Base-by-base conservation (phyloP, 2,888 invertebrate genomes). In the Tetropium fuscum region DNA sequence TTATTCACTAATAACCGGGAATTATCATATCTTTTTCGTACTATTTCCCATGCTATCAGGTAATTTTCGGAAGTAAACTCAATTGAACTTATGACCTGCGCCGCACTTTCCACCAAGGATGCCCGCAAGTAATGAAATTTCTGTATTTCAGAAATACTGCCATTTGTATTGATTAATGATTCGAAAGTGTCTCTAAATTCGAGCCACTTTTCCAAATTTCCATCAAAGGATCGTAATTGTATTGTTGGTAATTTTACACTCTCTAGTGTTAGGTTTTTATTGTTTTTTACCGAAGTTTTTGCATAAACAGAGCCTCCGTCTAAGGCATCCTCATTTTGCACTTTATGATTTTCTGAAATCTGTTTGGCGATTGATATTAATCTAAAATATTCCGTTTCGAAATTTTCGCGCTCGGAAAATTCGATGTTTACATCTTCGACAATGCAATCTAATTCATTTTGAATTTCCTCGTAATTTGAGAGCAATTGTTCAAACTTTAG, bases 1-100 rank as follows among this genome's bases (percentile, higher is more conserved):
- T 56, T 40, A 32, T 48, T 41, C 7, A 27, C 25, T 13, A 41
- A 41, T 20, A 53, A 16, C 15, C 53, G 10, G n/a, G 19, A 19
- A 49, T 55, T 53, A 49, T 63, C 40, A 20, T 38, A 60, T 11
- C 51, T 15, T 2, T 47, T 44, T 30, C 20, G 58, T 16, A 54
- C 6, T n/a, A 27, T 4, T 8, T 44, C 38, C 58, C 56, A 58
- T 7, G 55, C 51, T 8, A 47, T 30, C 18, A 13, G 10, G 7
- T 53, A 53, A 45, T 53, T 58, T 13, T 15, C 11, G 10, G n/a
- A 1, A 10, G 34, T 43, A 20, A 41, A 25, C 25, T 45, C 44
- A 11, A 47, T 7, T 48, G 44, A 53, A n/a, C 53, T 60, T 13
- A 40, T 5, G 2, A 47, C 15, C 10, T 47, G 30, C 16, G 10